Evolutionary conservation across 2,113 vertebrate genomes (phyloP), one percentile per base, ranked within the genome.

Genomic region (Heterotilapia buettikoferi): DNA sequence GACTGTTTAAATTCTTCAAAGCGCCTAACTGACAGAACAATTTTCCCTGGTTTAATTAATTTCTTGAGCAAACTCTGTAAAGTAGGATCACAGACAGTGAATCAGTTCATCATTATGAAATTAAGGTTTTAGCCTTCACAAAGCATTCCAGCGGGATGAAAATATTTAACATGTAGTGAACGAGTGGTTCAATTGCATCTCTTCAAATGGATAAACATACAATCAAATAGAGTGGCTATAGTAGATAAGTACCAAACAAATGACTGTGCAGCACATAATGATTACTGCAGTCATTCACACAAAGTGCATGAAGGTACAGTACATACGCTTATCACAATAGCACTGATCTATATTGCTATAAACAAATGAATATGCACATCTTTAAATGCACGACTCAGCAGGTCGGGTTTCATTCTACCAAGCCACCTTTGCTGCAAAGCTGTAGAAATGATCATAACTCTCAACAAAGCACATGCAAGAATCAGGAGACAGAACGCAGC

Each of bases 341-440:
- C 24, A 76, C 6, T 84, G 26, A 85, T 84, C 19, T 63, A 6
- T 53, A 26, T 59, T 68, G 31, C 81, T 81, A 84, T 80, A 87
- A 24, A 19, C 43, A 86, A 21, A 29, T 43, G 24, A 31, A 73
- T 12, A 66, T 5, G 66, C 36, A 83, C 7, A 78, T 4, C 6
- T 18, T 43, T 53, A 31, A 66, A 91, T 26, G 66, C 63, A 88
- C 45, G 66, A 53, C 40, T 80, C 57, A 85, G 90, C 85, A 89
- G 85, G 84, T 21, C 7, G 1, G 78, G 63, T 24, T 82, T 86
- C 21, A 79, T 52, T 47, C 38, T 71, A 90, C 50, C 43, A 83
- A 57, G 78, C 53, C 78, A 80, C 79, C 68, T 89, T 85, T 92
- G 87, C 90, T 89, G 88, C 87, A 93, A 94, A 92, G 90, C 93